Percentiles rank a stretch among this genome's conserved stretches.
Evolutionary conservation across 2,113 vertebrate species (phyloP).

Genomic region (Dromiciops gliroides): DNA sequence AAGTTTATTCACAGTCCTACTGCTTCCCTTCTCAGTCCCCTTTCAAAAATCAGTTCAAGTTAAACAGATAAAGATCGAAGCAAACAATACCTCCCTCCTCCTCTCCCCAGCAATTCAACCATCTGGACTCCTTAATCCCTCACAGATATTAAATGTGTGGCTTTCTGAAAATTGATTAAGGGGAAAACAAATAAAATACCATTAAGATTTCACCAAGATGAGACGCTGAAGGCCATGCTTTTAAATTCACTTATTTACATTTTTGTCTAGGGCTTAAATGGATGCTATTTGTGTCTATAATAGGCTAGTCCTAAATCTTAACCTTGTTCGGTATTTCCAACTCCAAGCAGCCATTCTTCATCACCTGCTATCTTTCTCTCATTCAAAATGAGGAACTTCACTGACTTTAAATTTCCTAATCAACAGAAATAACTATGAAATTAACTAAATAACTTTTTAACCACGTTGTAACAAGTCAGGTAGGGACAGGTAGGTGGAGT

Average conservation of each 20-base stretch:
- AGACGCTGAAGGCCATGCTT: neutral
- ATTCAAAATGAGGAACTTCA: neutral
- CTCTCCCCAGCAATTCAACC: neutral
- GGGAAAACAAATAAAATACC: slow-evolving; percentile 47
- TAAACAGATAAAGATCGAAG: slow-evolving; percentile 16
- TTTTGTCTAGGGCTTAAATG: slow-evolving; percentile 43
- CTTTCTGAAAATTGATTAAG: slow-evolving; percentile 36
- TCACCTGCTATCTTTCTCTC: slow-evolving; percentile 30
- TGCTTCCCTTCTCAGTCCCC: slow-evolving; percentile 1
- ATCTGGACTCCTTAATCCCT: slow-evolving; percentile 48
- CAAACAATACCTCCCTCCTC: slow-evolving; percentile 4
- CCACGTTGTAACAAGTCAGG: neutral
- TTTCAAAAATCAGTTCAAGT: slow-evolving; percentile 22
- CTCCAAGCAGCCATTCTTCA: neutral
- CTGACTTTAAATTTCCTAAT: neutral
- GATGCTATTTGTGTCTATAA: slow-evolving; percentile 49
- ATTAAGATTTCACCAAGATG: neutral
- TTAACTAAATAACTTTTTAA: neutral
- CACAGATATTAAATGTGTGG: slow-evolving; percentile 29
- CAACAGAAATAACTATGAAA: slow-evolving; percentile 14
- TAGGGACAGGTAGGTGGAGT: neutral
- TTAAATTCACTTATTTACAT: slow-evolving; percentile 60
- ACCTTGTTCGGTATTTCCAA: slow-evolving; percentile 16
- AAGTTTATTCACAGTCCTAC: neutral
- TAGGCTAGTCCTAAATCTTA: slow-evolving; percentile 71